Base-by-base conservation (phyloP, 2,888 invertebrate genomes). In the Amphipoea lucens region DNA sequence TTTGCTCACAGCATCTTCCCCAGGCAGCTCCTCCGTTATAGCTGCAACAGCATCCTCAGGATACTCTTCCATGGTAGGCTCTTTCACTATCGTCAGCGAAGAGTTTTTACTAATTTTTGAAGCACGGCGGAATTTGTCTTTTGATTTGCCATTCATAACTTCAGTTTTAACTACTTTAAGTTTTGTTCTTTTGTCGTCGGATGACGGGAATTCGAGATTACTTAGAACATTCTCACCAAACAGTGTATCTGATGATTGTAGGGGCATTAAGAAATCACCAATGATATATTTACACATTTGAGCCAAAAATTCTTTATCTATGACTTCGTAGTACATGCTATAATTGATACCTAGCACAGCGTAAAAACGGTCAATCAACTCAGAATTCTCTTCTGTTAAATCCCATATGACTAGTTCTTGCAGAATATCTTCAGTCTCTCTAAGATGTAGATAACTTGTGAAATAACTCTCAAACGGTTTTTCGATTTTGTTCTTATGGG, bases 341-440 rank as follows among this genome's bases (percentile, higher is more conserved):
- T 97, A 97, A 88, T 97, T 97, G 68, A 97, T 95, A 14, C 97
- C 97, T 87, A 97, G 94, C 12, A 95, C 94, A 5, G 97, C 95
- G 90, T 98, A 98, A 93, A 97, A 98, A 86, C 96, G 93, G 85
- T 97, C 97, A 62, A 98, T 94, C 12, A 97, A 92, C 68, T 97
- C 96, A 2, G 96, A 95, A 88, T 96, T 95, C 9, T 96, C 95
- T 68, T 94, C 94, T 40, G 91, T 93, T 65, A 96, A 90, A 81
- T 96, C 94, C 95, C 96, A 96, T 86, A 95, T 93, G 11, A 95
- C 93, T 62, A 93, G 88, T 89, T 97, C 96, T 88, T 95, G 93
- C 14, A 95, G 90, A 82, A 97, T 96, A 80, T 95, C 94, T 81
- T 95, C 95, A 69, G 95, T 95, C 90, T 94, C 94, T 89, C 93